Conservation (phyloP, 2,113 vertebrate species). For the Oncorhynchus gorbuscha region DNA sequence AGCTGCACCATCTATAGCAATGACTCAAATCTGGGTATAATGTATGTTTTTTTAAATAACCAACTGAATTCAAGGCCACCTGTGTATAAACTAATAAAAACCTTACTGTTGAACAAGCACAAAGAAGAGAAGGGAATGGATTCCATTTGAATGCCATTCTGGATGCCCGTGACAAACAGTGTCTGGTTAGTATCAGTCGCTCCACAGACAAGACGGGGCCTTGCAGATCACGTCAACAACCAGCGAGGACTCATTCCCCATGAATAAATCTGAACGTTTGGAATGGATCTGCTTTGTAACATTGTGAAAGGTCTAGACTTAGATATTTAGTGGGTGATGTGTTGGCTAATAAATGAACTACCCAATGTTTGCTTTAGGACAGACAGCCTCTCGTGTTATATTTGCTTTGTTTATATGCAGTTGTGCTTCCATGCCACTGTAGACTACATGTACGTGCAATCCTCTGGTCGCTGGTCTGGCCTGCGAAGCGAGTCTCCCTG, state of each 20-base stretch:
- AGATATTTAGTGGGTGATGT: neutral
- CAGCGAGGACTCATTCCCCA: neutral
- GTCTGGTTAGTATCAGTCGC: slow-evolving; percentile 35
- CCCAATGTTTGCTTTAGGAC: neutral
- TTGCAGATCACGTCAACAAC: neutral
- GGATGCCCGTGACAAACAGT: neutral
- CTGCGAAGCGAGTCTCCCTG: too few species aligned
- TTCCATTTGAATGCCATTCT: slow-evolving; percentile 2
- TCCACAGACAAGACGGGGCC: slow-evolving; percentile 8
- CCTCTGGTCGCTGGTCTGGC: neutral
- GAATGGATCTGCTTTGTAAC: neutral
- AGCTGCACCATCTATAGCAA: neutral
- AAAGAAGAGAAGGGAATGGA: slow-evolving; percentile 4
- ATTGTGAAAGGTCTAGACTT: neutral
- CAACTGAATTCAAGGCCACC: neutral
- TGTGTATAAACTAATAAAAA: slow-evolving; percentile 1
- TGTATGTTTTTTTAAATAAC: neutral
- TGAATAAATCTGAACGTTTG: neutral
- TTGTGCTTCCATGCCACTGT: neutral
- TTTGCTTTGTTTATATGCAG: neutral
- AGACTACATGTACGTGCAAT: neutral
- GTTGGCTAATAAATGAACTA: neutral
- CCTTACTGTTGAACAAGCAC: neutral
- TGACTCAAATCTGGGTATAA: neutral
- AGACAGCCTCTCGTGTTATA: neutral